Base-by-base conservation (phyloP, 1,140 invertebrate genomes). In the Oedothorax gibbosus region DNA sequence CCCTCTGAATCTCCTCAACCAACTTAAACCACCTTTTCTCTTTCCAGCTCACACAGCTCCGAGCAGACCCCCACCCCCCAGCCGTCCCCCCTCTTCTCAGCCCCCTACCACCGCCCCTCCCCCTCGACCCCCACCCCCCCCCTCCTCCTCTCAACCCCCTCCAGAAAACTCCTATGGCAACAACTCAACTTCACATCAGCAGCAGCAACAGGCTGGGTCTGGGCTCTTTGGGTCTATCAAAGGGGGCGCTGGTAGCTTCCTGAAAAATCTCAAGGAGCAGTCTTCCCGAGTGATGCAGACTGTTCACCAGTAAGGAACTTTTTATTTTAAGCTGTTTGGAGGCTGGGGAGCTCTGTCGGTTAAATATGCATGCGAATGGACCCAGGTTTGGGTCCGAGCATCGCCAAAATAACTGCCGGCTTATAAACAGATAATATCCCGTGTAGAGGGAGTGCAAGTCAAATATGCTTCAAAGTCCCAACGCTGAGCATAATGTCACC, bases 251-350 rank as follows among this genome's bases (percentile, higher is more conserved):
- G 95, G 95, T 18, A 96, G 93, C 88, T 94, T 97, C 87, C 91
- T 99, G 64, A 97, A 97, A 87, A 98, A 98, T 89, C 91, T 99
- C 15, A 98, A 98, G 90, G 98, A 99, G 88, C 98, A 97, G 1
- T 98, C 97, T 9, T 95, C 94, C 18, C 98, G 98, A 93, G 96
- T 99, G 15, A 98, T 99, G 93, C 96, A 98, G 89, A 96, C 96
- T 51, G 96, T 99, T 69, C 96, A 97, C 89, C 96, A 97, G 95
- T 96, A 90, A 93, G 94, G 94, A 21, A 54, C n/a, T 86, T 54
- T 2, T 68, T 14, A 53, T 18, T 54, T 51, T 72, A 50, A 85
- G n/a, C 50, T 51, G 15, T 56, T 4, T 69, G 20, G 12, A n/a
- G n/a, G n/a, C n/a, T n/a, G n/a, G n/a, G n/a, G n/a, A n/a, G n/a